These are phyloP conservation scores for Drosophila willistoni DNA, from an alignment of 1,140 invertebrate species.

Conservation along the genomic window DNA sequence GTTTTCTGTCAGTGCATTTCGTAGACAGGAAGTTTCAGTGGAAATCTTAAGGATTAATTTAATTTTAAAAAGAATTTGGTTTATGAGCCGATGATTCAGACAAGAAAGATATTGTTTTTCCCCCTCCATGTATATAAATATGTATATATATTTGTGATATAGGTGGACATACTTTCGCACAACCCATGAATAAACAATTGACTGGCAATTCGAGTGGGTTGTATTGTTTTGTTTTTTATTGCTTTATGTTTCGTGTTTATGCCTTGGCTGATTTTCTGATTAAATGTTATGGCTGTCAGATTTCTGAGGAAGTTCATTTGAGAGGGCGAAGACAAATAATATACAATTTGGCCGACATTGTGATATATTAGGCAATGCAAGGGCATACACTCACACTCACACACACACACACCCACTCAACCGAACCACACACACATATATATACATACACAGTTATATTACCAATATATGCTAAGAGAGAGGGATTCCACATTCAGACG, in stretches of 20 bases:
- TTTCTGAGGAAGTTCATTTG: constrained; percentile 44
- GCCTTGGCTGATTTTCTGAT: constrained; percentile 23
- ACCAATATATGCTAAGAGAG: constrained; percentile 37
- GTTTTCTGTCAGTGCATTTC: not conserved
- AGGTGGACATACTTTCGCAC: constrained; percentile 8
- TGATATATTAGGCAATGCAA: constrained; percentile 12
- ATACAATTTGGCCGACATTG: constrained; percentile 6
- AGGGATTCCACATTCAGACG: constrained; percentile 62
- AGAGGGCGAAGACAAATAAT: constrained; percentile 38
- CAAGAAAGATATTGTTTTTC: not conserved
- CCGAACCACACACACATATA: not conserved
- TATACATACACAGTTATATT: constrained; percentile 4
- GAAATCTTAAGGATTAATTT: not conserved
- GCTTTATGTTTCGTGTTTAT: constrained; percentile 7
- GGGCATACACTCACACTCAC: not conserved
- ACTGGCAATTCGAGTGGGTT: constrained; percentile 26
- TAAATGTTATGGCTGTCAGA: constrained; percentile 41
- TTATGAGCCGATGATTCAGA: not conserved
- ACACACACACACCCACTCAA: constrained; percentile 14
- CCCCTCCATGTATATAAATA: not conserved
- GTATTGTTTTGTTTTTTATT: not conserved
- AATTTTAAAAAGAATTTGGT: not conserved
- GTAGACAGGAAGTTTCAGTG: not conserved
- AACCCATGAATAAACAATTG: constrained; percentile 40
- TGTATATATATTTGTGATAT: not conserved